These are phyloP conservation scores for Tonatia bakeri DNA, from an alignment of 2,113 vertebrate species.

Conservation along the genomic window DNA sequence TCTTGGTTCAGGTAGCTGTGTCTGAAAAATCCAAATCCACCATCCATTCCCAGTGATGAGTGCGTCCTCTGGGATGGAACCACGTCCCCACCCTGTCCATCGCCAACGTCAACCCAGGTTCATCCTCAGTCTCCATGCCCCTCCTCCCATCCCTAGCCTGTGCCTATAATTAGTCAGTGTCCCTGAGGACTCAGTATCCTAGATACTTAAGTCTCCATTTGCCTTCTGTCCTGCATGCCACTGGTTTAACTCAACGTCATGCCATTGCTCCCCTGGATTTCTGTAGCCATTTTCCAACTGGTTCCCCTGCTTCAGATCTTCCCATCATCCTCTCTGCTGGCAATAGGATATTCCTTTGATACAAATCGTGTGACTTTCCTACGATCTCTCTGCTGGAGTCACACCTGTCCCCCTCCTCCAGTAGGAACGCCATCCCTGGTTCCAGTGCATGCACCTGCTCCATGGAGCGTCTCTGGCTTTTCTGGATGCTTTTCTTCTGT, in stretches of 20 bases:
- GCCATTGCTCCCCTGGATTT: background rate
- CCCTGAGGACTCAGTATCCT: background rate
- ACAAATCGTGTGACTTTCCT: background rate
- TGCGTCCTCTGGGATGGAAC: background rate
- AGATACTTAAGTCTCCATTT: background rate
- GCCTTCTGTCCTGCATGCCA: background rate
- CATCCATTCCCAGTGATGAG: background rate
- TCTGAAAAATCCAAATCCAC: background rate
- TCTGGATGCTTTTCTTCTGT: background rate
- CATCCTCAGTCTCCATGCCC: background rate
- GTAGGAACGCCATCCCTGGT: background rate
- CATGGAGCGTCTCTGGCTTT: background rate
- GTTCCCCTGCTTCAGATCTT: background rate
- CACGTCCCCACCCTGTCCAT: background rate
- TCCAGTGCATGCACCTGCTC: background rate
- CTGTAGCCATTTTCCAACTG: background rate
- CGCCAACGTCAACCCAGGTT: background rate
- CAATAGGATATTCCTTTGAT: background rate
- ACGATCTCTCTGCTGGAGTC: background rate
- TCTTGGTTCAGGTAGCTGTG: background rate
- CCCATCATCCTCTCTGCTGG: background rate
- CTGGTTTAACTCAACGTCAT: background rate
- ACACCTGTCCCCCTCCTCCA: background rate
- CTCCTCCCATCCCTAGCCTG: background rate
- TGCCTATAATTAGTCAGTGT: background rate